phyloP scores from a whole-genome alignment of 1,140 invertebrate genomes.

The Macrocentrus cingulum region DNA sequence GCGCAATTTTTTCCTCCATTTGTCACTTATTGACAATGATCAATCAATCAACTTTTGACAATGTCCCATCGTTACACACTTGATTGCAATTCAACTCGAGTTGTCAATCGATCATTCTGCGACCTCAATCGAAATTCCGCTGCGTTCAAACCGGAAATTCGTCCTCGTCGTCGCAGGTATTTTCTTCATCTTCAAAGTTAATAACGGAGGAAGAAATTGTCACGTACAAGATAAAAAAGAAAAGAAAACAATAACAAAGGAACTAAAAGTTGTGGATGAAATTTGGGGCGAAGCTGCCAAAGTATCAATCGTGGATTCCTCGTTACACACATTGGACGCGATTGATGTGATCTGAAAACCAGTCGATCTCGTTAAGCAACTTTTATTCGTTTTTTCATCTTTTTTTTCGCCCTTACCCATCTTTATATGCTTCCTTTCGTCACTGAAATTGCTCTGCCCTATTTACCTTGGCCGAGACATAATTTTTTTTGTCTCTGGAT shows the following conservation, averaged over 20 bases:
- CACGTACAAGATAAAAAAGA: background rate
- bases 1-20: background rate
- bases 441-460: background rate
- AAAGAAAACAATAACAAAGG: background rate
- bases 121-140: constrained; percentile 7
- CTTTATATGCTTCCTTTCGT: background rate
- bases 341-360: constrained; percentile 12
- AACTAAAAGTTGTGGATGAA: background rate
- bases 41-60: constrained; percentile 7
- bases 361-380: constrained; percentile 8
- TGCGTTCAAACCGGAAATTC: background rate
- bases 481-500: too few relatives aligned
- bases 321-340: constrained; percentile 15
- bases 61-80: constrained; percentile 11
- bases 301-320: constrained; percentile 11
- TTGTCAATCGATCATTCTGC: constrained; percentile 5
- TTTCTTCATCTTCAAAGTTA: background rate
- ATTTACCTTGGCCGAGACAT: too few relatives aligned
- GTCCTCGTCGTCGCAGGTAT: background rate
- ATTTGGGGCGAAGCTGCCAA: background rate
- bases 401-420: background rate
- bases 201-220: background rate
- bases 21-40: background rate
- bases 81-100: constrained; percentile 4
- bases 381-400: background rate